Evolutionary conservation across 2,888 invertebrate species (phyloP), one percentile per base, ranked within the genome.

Genomic region (Sinohyriopsis cumingii): DNA sequence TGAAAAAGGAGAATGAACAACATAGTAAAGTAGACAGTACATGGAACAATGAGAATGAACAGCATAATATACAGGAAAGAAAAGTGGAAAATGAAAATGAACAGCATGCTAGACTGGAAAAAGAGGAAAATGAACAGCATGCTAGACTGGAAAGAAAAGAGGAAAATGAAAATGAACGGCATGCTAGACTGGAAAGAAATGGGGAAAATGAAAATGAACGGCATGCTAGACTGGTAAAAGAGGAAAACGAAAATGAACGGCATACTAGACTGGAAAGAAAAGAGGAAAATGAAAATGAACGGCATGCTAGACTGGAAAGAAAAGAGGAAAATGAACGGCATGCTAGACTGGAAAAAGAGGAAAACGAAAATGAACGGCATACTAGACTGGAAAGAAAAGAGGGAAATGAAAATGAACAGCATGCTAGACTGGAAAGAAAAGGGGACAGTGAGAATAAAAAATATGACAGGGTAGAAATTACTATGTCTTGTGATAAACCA

Each of bases 131-230:
- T 5, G 12, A 25, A 3, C 15, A 15, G 19, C 53, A 59, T 55
- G 28, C 54, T 20, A 22, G 12, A 45, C 3, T 45, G 12, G 45
- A 45, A 45, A 45, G 45, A 45, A 45, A 45, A 12, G 12, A 15
- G 45, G 45, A 9, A 45, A 45, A 71, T 22, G 62, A 63, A 22
- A 54, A 33, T 22, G 28, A 69, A n/a, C 63, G 59, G 22, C n/a
- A n/a, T 28, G 22, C 33, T 25, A 53, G 6, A 22, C 20, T 25
- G 19, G 57, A 45, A n/a, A 45, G n/a, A 19, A 56, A 57, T 53
- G 65, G 20, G 24, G 53, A 20, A 22, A 59, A 66, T 59, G 54
- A 59, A n/a, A 59, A 59, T 33, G 59, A 28, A 5, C 57, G 55
- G 1, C 20, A 55, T 33, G 7, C 2, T 57, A 28, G 22, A 3